phyloP scores from a whole-genome alignment of 2,113 vertebrate genomes.

The Seriola aureovittata region DNA sequence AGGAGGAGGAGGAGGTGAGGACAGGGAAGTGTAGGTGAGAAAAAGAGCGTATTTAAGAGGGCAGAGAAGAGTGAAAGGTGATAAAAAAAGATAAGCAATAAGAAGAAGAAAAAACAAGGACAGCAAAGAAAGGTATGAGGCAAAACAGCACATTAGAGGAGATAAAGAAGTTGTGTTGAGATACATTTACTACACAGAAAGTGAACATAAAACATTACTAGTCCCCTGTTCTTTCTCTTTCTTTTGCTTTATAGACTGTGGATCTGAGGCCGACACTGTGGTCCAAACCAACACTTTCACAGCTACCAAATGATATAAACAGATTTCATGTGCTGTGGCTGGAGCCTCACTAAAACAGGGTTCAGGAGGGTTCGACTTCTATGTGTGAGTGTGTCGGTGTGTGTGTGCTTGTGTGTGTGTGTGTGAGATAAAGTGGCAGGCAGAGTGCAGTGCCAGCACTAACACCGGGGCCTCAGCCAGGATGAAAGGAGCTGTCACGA shows the following conservation, averaged over 20 bases:
- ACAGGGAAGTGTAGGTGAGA: background rate
- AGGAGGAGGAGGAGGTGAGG: slow-evolving; percentile 23
- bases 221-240: slow-evolving; percentile 22
- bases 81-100: background rate
- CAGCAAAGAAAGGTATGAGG: background rate
- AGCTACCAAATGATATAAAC: slow-evolving; percentile 83
- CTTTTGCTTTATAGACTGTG: slow-evolving; percentile 40
- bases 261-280: slow-evolving; percentile 58
- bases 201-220: background rate
- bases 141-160: background rate
- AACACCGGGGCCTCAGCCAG: slow-evolving; percentile 80
- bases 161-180: slow-evolving; percentile 1
- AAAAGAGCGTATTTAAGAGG: slow-evolving; percentile 14
- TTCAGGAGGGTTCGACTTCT: slow-evolving; percentile 64
- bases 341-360: slow-evolving; percentile 76
- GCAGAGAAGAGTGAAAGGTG: background rate
- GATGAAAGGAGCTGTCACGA: slow-evolving; percentile 86
- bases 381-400: slow-evolving; percentile 24
- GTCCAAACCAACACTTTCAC: slow-evolving; percentile 79
- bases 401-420: slow-evolving; percentile 37
- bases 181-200: slow-evolving; percentile 22
- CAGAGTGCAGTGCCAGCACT: slow-evolving; percentile 81
- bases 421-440: slow-evolving; percentile 72
- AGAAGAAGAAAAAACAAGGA: slow-evolving; percentile 32
- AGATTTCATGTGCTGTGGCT: slow-evolving; percentile 80